Base-by-base conservation (phyloP, 2,797 vertebrate genomes). In the Chaunax sp. region DNA sequence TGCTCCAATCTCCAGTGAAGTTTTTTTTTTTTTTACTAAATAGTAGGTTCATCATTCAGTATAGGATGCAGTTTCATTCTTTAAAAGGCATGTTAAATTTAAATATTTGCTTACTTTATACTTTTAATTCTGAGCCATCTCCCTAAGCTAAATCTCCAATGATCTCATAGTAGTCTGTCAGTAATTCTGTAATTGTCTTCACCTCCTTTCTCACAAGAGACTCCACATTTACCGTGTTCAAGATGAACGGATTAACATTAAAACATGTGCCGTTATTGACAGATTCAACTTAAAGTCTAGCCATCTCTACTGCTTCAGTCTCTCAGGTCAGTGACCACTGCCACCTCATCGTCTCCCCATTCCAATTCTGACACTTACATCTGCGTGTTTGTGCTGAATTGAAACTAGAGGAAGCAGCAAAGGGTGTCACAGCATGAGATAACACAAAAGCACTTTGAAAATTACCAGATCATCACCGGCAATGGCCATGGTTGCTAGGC, bases 401-500 rank as follows among this genome's bases (percentile, higher is more conserved):
- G 54, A 35, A 63, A 74, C 54, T 72, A 57, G 20, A 65, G 62
- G 51, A 60, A 14, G 49, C 73, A 78, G 47, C 18, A 72, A 41
- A 67, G 18, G 6, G 45, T 78, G 64, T 81, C 67, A 63, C 72
- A 80, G 72, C 75, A 54, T 2, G 5, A 78, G 60, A 87, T 73
- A 54, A 72, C 64, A 76, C 70, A 60, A 81, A 80, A 80, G 64
- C 65, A 79, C 76, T 82, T 79, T 64, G 69, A 78, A 75, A 87
- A 87, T 86, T 74, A 83, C 79, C 81, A 81, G 75, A 91, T 88
- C 77, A 86, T 78, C 67, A 65, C 57, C 71, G 70, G 74, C 82
- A 81, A 82, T 64, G 65, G 75, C 81, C 81, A 65, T 20, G 78
- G 95, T 97, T 97, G 94, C 96, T 88, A 94, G 84, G 96, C 92